phyloP scores from a whole-genome alignment of 2,797 vertebrate genomes.

The Amniataba percoides region DNA sequence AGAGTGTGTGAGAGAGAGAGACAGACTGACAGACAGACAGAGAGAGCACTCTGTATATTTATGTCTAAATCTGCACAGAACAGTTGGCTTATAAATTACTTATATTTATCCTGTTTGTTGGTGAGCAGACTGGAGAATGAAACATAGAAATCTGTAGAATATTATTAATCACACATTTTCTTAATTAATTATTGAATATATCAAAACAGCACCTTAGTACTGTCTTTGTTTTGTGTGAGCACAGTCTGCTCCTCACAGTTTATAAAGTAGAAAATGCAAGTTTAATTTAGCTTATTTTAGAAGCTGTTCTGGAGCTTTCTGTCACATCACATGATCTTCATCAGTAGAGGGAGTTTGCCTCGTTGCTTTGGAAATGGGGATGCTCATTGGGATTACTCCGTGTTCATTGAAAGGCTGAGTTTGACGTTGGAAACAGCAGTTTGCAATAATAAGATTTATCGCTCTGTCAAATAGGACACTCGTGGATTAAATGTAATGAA shows the following conservation, averaged over 20 bases:
- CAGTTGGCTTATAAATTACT: background rate
- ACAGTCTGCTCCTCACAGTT: background rate
- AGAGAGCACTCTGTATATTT: background rate
- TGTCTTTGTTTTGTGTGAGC: background rate
- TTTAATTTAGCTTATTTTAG: background rate
- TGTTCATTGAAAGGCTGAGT: background rate
- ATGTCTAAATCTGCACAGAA: background rate
- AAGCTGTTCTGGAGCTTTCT: background rate
- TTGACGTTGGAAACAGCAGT: background rate
- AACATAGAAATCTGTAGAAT: background rate
- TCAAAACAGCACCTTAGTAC: background rate
- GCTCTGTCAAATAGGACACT: background rate
- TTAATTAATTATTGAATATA: background rate
- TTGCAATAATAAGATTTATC: slow-evolving; percentile 2
- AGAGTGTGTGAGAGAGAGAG: no score
- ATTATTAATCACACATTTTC: background rate
- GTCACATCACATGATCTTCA: background rate
- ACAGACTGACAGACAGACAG: no score
- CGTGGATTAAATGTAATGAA: background rate
- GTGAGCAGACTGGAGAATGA: background rate
- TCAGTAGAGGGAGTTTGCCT: background rate
- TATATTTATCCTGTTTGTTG: background rate
- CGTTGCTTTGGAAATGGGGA: background rate
- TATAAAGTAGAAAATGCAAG: background rate
- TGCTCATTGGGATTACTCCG: background rate